A percentile compares a stretch with the other conserved stretches of the same genome.
These are phyloP conservation scores for Rhombomys opimus DNA, from an alignment of 2,113 vertebrate species.

Conservation along the genomic window DNA sequence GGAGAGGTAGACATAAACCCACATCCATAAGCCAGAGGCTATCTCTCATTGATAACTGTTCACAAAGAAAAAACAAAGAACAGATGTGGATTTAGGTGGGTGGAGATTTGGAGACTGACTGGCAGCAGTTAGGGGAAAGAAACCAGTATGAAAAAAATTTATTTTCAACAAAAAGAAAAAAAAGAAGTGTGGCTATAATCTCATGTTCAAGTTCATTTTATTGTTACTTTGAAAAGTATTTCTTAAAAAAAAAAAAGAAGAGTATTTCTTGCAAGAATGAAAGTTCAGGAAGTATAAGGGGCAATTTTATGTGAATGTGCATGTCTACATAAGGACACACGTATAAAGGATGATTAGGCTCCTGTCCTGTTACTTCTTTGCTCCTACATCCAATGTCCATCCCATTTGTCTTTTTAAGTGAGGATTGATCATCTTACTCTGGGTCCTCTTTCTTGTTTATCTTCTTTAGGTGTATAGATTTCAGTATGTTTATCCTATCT, in stretches of 20 bases:
- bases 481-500: too few relatives aligned
- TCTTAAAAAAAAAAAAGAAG: too few relatives aligned
- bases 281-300: neutral
- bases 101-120: neutral
- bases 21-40: neutral
- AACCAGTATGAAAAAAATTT: neutral
- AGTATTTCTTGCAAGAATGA: conserved; percentile 34
- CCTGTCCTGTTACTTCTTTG: too few relatives aligned
- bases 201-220: neutral
- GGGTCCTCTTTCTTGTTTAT: too few relatives aligned
- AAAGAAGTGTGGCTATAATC: neutral
- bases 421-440: too few relatives aligned
- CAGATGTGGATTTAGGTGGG: neutral
- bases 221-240: neutral
- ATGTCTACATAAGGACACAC: neutral
- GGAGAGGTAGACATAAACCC: neutral
- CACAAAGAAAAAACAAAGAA: neutral
- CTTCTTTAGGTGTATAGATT: too few relatives aligned
- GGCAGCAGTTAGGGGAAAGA: neutral
- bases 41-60: neutral
- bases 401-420: too few relatives aligned
- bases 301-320: neutral
- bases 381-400: too few relatives aligned
- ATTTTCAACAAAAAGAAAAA: neutral
- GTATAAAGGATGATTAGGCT: neutral